Conservation (phyloP, 2,797 vertebrate species). For the Botia almorhae region DNA sequence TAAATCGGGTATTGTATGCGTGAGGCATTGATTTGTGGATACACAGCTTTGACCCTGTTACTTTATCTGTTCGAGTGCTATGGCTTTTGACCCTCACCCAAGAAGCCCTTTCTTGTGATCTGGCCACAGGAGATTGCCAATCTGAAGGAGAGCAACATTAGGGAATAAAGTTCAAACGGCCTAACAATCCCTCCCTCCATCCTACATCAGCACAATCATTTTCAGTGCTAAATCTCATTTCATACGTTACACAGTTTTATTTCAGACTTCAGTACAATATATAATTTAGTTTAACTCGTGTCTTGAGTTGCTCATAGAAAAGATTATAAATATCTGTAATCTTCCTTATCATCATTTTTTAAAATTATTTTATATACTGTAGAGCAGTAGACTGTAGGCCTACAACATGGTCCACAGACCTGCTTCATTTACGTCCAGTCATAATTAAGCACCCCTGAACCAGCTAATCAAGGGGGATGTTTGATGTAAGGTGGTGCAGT, state of each 20-base stretch:
- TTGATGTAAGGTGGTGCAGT: no score
- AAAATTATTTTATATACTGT: no score
- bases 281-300: slow-evolving; percentile 73
- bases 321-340: neutral
- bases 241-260: slow-evolving; percentile 74
- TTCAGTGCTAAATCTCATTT: slow-evolving; percentile 77
- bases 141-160: slow-evolving; percentile 58
- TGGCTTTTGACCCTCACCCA: slow-evolving; percentile 68
- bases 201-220: slow-evolving; percentile 65
- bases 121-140: slow-evolving; percentile 47
- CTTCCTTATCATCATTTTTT: no score
- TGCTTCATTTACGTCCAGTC: no score
- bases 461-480: no score
- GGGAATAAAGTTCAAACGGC: slow-evolving; percentile 49
- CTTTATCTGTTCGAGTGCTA: slow-evolving; percentile 69
- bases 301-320: slow-evolving; percentile 64
- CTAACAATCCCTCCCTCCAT: neutral
- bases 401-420: no score
- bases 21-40: slow-evolving; percentile 76
- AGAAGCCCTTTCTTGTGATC: slow-evolving; percentile 60
- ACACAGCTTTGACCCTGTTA: slow-evolving; percentile 70
- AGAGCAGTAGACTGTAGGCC: no score
- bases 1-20: slow-evolving; percentile 66
- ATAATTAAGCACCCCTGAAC: no score
- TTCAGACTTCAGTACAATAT: slow-evolving; percentile 74